These are phyloP conservation scores for Escarpia spicata DNA, from an alignment of 2,888 invertebrate species.

Conservation along the genomic window DNA sequence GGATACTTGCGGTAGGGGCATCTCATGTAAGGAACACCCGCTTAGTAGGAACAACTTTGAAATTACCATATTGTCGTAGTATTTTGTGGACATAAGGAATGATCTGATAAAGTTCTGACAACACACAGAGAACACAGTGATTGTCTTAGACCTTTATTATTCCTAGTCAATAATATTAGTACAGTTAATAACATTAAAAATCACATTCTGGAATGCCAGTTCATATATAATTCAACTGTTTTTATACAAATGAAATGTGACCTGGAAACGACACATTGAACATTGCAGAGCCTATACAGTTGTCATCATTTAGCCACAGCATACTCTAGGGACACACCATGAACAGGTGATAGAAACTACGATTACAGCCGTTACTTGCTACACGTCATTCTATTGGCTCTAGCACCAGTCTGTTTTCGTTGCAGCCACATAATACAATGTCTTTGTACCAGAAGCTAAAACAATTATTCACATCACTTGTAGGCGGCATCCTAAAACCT, in stretches of 20 bases:
- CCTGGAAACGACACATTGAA: background rate
- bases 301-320: background rate
- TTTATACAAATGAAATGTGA: slow-evolving; percentile 8
- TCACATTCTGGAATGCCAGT: slow-evolving; percentile 13
- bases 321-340: background rate
- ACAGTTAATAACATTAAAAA: slow-evolving; percentile 1
- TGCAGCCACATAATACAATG: background rate
- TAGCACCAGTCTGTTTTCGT: no score
- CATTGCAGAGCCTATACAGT: background rate
- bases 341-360: background rate
- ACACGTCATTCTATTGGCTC: background rate
- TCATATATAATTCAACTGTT: background rate
- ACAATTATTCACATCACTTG: background rate
- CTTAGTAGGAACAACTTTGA: no score
- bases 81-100: no score
- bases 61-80: no score
- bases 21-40: no score
- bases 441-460: background rate
- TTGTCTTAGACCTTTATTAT: slow-evolving; percentile 4
- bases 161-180: slow-evolving; percentile 16
- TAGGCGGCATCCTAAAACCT: background rate
- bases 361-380: background rate
- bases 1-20: no score
- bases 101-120: no score
- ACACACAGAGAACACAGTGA: background rate